phyloP scores from a whole-genome alignment of 2,888 invertebrate genomes.

The Macrophya annulata region DNA sequence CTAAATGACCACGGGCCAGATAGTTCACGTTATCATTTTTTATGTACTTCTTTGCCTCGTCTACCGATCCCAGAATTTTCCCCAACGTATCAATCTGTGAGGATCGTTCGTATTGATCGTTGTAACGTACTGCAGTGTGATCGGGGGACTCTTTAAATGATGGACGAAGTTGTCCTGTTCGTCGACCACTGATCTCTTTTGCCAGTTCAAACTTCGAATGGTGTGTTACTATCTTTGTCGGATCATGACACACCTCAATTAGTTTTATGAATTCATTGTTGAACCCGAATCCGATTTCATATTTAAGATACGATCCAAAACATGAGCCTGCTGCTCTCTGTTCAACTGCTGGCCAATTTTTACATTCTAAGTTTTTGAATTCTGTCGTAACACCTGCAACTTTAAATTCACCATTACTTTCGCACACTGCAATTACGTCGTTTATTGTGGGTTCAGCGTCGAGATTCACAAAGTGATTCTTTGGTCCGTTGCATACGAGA shows the following conservation, averaged over 20 bases:
- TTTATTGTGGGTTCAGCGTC: conserved; percentile 42
- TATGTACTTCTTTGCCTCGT: conserved; percentile 80
- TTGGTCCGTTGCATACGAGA: conserved; percentile 70
- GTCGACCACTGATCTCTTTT: conserved; percentile 64
- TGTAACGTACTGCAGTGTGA: conserved; percentile 66
- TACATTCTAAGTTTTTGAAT: conserved; percentile 73
- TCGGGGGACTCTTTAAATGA: conserved; percentile 72
- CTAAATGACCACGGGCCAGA: conserved; percentile 83
- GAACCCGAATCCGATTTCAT: conserved; percentile 78
- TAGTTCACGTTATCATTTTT: conserved; percentile 76
- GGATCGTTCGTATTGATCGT: conserved; percentile 72
- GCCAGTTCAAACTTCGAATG: conserved; percentile 73
- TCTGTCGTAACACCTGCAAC: conserved; percentile 60
- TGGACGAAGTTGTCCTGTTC: conserved; percentile 73
- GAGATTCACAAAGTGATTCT: conserved; percentile 65
- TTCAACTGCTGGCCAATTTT: background rate
- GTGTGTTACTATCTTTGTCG: conserved; percentile 73
- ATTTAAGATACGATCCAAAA: conserved; percentile 68
- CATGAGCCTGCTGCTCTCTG: conserved; percentile 68
- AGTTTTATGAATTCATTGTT: conserved; percentile 71
- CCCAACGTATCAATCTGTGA: conserved; percentile 77
- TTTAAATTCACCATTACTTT: conserved; percentile 64
- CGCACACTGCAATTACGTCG: conserved; percentile 62
- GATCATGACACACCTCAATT: conserved; percentile 78
- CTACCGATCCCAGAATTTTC: conserved; percentile 72